Evolutionary conservation across 2,888 invertebrate genomes (phyloP), one percentile per base, ranked within the genome.

Genomic region (Amphipoea oculea): DNA sequence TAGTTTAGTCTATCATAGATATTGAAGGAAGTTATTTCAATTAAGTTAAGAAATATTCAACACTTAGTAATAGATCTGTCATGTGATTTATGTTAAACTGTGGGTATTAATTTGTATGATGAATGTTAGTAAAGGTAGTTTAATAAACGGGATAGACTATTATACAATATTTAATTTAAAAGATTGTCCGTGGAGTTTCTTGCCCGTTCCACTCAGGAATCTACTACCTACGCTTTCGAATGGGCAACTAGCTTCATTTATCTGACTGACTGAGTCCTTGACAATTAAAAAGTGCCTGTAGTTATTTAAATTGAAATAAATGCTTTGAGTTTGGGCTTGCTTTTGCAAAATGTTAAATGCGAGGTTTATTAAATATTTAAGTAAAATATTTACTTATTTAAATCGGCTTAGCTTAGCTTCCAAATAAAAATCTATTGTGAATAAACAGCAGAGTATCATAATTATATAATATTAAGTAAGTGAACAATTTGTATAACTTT

Each of bases 1-100:
- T 78, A 75, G 84, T 88, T 85, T 85, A 86, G 83, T 84, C 78
- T 87, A 79, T 72, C 62, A 65, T 68, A 81, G 67, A 70, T 69
- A 78, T 78, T 83, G 51, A 80, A 69, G 71, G 68, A 82, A 69
- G 72, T 77, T 80, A 77, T 63, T 48, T 57, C n/a, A 77, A 69
- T 63, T 70, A 63, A 67, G 45, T 42, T 42, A 62, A 36, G 72
- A 68, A 68, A 63, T 73, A 78, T 79, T 79, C 6, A 79, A 65
- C 60, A 65, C 72, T 73, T n/a, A 54, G 74, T 65, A 67, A 68
- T 40, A 54, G 12, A 48, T 45, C 29, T 75, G 54, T 69, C 45
- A 20, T 60, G 54, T 67, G 4, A 40, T 23, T 63, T 45, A 60
- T 29, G 14, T 72, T 65, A 54, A 71, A 67, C 9, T 57, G 48